Evolutionary conservation across 2,797 vertebrate genomes (phyloP).

Genomic region (Lemur catta): DNA sequence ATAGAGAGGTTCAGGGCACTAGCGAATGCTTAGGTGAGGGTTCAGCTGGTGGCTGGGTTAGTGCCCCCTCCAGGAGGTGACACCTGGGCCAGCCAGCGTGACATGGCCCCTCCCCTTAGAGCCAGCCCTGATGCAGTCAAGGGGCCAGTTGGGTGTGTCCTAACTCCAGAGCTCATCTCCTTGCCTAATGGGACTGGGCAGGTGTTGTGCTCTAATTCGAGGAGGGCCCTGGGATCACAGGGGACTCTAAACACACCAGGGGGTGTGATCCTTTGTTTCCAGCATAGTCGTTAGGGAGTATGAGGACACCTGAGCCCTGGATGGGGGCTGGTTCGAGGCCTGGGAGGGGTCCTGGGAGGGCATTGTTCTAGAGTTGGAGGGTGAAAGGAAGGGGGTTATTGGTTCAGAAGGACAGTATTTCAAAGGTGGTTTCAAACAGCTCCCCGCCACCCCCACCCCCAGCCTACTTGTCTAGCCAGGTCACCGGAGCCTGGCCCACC

Average conservation of each 20-base stretch:
- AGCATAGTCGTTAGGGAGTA: not conserved
- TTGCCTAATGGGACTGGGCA: not conserved
- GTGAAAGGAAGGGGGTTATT: not conserved
- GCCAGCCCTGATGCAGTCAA: not conserved
- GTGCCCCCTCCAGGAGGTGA: not conserved
- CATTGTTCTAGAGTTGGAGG: not conserved
- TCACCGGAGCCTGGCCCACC: not conserved
- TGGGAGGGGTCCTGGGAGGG: not conserved
- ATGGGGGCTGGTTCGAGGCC: not conserved
- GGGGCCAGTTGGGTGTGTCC: not conserved
- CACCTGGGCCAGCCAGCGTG: not conserved
- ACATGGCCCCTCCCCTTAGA: not conserved
- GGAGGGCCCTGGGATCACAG: not conserved
- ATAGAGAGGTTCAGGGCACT: not conserved
- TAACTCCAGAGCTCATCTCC: not conserved
- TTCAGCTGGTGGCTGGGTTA: not conserved
- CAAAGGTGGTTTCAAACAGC: not conserved
- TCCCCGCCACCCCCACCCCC: not conserved
- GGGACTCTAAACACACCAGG: not conserved
- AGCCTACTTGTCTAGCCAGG: not conserved
- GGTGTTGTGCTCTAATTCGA: conserved; percentile 7
- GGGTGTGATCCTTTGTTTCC: not conserved
- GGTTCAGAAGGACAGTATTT: not conserved
- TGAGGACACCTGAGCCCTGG: not conserved
- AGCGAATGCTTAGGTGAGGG: not conserved